Evolutionary conservation across 2,888 invertebrate species (phyloP).

Genomic region (Caenorhabditis drosophilae): DNA sequence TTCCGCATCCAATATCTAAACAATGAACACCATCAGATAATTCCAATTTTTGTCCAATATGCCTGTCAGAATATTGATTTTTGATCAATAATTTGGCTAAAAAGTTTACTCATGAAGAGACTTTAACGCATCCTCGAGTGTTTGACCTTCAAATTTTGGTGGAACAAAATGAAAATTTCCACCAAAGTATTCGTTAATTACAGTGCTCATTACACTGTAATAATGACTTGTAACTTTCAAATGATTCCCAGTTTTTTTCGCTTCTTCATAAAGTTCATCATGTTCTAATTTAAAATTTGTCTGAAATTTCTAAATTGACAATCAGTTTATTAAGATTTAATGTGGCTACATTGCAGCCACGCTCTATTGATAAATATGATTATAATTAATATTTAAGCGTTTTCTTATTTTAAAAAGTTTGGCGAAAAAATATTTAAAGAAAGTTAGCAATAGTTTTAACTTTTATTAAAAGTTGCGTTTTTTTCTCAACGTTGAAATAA

Average conservation of each 20-base stretch:
- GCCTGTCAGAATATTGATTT: conserved; percentile 14
- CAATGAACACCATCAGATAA: conserved; percentile 50
- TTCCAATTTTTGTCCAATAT: conserved; percentile 53
- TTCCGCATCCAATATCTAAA: conserved; percentile 66
- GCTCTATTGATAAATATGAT: neutral
- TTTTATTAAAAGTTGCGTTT: neutral
- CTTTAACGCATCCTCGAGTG: conserved; percentile 56
- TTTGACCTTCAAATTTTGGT: conserved; percentile 47
- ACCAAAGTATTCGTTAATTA: conserved; percentile 67
- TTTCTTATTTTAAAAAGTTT: neutral
- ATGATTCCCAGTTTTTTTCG: conserved; percentile 54
- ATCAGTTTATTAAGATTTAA: neutral
- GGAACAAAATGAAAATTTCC: conserved; percentile 68
- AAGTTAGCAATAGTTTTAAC: neutral
- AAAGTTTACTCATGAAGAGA: conserved; percentile 38
- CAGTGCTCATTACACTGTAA: conserved; percentile 67
- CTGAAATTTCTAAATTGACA: conserved; percentile 34
- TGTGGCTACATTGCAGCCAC: neutral
- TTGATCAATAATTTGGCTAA: neutral
- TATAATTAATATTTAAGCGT: neutral
- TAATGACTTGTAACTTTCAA: conserved; percentile 64
- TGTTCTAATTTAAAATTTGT: conserved; percentile 59
- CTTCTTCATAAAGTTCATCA: conserved; percentile 58
- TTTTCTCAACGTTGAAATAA: too few species aligned
- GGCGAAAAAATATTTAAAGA: neutral